Conservation (phyloP, 2,113 vertebrate species). For the Seriola dumerili region DNA sequence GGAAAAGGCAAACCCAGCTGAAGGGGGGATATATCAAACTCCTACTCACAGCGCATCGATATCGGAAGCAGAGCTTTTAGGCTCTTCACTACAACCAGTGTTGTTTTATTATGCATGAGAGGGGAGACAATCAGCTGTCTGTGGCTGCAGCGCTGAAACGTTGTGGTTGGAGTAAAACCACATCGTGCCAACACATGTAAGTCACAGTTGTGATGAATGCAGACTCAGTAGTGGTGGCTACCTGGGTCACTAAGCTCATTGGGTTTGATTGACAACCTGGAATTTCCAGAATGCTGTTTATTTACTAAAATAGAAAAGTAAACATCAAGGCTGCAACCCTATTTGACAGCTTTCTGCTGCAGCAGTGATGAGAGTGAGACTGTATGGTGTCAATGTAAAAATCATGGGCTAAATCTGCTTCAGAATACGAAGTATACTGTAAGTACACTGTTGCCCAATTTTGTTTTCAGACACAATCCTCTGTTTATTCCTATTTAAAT, state of each 20-base stretch:
- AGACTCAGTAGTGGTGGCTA: conserved; percentile 2
- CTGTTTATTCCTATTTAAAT: no score
- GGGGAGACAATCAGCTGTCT: conserved; percentile 62
- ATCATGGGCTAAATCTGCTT: not conserved
- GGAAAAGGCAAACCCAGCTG: conserved; percentile 51
- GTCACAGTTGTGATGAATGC: conserved; percentile 40
- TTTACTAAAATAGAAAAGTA: conserved; percentile 11
- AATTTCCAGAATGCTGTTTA: conserved; percentile 34
- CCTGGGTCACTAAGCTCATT: conserved; percentile 15
- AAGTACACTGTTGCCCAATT: no score
- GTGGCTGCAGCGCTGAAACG: conserved; percentile 52
- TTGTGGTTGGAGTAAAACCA: conserved; percentile 66
- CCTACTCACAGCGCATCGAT: conserved; percentile 49
- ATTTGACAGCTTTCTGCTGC: not conserved
- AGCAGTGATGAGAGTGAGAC: not conserved
- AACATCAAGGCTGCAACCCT: not conserved
- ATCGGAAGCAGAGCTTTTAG: conserved; percentile 57
- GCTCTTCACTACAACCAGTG: conserved; percentile 34
- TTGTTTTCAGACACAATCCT: no score
- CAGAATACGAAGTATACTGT: no score
- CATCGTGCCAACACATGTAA: conserved; percentile 49
- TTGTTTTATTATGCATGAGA: conserved; percentile 78
- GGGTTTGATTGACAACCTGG: conserved; percentile 35
- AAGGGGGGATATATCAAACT: conserved; percentile 47
- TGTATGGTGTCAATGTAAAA: not conserved